Evolutionary conservation across 1,140 invertebrate genomes (phyloP).

Genomic region (Bombus balteatus): DNA sequence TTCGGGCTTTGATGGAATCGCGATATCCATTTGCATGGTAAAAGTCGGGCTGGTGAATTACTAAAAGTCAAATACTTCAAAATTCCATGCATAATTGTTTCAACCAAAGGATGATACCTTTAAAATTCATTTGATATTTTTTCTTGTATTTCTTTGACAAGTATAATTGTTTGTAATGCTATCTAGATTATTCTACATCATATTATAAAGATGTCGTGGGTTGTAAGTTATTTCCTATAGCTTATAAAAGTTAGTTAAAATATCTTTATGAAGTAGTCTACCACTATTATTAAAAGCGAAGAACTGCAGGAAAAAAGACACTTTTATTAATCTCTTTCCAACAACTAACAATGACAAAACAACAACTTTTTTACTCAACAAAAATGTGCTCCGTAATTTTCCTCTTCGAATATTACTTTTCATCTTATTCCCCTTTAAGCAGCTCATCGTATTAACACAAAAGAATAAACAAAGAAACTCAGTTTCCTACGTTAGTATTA

Average conservation of each 20-base stretch:
- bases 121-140: background rate
- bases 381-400: background rate
- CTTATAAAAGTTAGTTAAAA: too few relatives aligned
- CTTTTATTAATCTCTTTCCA: background rate
- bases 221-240: too few relatives aligned
- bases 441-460: background rate
- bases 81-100: constrained; percentile 23
- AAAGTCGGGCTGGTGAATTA: constrained; percentile 12
- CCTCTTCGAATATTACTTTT: background rate
- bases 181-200: background rate
- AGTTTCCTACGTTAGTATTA: background rate
- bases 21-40: constrained; percentile 27
- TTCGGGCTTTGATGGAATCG: background rate
- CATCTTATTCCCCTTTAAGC: background rate
- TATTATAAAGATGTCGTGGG: too few relatives aligned
- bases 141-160: background rate
- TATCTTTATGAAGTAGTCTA: background rate
- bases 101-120: background rate
- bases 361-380: too few relatives aligned
- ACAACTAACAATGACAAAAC: background rate
- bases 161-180: background rate
- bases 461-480: background rate
- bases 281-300: background rate
- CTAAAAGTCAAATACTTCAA: constrained; percentile 8
- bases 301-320: background rate